Evolutionary conservation across 2,888 invertebrate genomes (phyloP).

Genomic region (Torymus tubicola): DNA sequence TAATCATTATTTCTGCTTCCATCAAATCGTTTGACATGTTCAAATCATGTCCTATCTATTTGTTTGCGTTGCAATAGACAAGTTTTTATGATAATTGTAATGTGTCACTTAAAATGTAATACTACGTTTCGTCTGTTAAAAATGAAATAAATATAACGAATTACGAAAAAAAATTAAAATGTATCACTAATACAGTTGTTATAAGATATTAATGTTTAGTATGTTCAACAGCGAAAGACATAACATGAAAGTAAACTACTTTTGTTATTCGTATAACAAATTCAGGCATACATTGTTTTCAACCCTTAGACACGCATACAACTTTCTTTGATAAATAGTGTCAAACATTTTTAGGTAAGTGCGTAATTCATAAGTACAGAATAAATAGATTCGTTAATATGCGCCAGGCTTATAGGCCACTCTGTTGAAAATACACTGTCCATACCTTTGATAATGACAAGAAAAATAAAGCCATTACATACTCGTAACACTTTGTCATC

Average conservation of each 20-base stretch:
- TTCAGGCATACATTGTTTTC: constrained; percentile 28
- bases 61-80: constrained; percentile 24
- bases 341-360: constrained; percentile 52
- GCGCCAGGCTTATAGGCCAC: constrained; percentile 49
- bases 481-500: constrained; percentile 48
- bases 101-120: constrained; percentile 36
- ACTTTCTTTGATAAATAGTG: constrained; percentile 38
- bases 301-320: constrained; percentile 35
- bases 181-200: constrained; percentile 46
- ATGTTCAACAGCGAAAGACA: constrained; percentile 41
- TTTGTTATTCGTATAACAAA: constrained; percentile 34
- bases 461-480: constrained; percentile 49
- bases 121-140: constrained; percentile 26
- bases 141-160: constrained; percentile 25
- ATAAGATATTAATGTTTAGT: constrained; percentile 48
- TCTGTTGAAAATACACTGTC: constrained; percentile 55
- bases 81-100: constrained; percentile 35
- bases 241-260: constrained; percentile 47
- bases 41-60: constrained; percentile 18
- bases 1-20: constrained; percentile 23
- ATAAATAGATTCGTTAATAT: constrained; percentile 49
- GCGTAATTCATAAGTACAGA: constrained; percentile 44
- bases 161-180: constrained; percentile 35
- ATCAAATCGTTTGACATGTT: constrained; percentile 32
- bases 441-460: constrained; percentile 54